Base-by-base conservation (phyloP, 1,140 invertebrate species). In the Gryllus bimaculatus region DNA sequence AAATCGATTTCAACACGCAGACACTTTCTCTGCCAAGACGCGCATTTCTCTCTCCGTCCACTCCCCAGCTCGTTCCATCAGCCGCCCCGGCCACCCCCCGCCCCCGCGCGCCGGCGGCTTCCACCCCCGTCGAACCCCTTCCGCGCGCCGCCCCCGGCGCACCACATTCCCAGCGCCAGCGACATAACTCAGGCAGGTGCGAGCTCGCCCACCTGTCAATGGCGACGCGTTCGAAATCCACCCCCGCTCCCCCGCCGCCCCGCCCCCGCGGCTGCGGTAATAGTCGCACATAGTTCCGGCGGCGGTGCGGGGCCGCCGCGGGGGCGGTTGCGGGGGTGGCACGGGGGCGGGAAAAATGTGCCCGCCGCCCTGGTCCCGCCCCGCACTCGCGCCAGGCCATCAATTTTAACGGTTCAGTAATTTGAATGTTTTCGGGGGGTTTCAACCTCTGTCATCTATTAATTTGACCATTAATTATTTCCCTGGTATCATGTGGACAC, bases 401-500 rank as follows among this genome's bases (percentile, higher is more conserved):
- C 54, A 66, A 66, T 66, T 66, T 66, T 66, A 66, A 66, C 54
- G 54, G 54, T 66, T 66, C 54, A 66, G 54, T 66, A 66, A 66
- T 66, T 66, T 66, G 54, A 66, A 66, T 66, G 54, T 66, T 66
- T 66, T 66, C 54, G 54, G 54, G 54, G 26, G 54, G 54, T 66
- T 66, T 66, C 54, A 66, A 66, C 54, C 54, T 66, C 54, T 66
- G 54, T 66, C 54, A 66, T 66, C 54, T 66, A 66, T 66, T 66
- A 66, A 66, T 66, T 66, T 66, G 54, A 66, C 54, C 54, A 66
- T 66, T 66, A 66, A 66, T 66, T 66, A 66, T 66, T 66, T 66
- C 54, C 18, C 54, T 18, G 54, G 54, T 66, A 66, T 66, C 54
- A 66, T 66, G 54, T 66, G 54, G 54, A 66, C 54, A 66, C 54